Percentiles rank a stretch among this genome's conserved stretches.
These are phyloP conservation scores for Euphydryas editha DNA, from an alignment of 2,888 invertebrate genomes.

Conservation along the genomic window DNA sequence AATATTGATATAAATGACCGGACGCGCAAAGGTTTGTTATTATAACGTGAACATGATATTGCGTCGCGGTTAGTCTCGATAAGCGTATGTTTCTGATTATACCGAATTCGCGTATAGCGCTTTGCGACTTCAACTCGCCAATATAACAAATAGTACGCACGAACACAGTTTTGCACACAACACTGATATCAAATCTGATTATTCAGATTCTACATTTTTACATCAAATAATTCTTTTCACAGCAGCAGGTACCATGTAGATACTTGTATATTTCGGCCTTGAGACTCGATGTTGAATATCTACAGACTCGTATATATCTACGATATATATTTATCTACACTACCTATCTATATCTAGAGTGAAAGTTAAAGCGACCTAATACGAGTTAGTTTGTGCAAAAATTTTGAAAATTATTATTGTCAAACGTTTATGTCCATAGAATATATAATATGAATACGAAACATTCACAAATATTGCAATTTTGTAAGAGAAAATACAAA, in stretches of 20 bases:
- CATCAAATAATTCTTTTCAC: constrained; percentile 61
- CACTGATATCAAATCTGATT: constrained; percentile 46
- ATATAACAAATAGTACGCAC: constrained; percentile 33
- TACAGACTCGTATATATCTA: constrained; percentile 68
- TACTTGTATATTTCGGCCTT: constrained; percentile 81
- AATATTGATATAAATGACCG: constrained; percentile 38
- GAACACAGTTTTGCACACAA: constrained; percentile 50
- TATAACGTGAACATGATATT: constrained; percentile 54
- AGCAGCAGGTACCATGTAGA: constrained; percentile 57
- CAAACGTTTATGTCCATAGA: constrained; percentile 54
- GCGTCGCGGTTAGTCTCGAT: constrained; percentile 58
- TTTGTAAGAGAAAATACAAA: constrained; percentile 75
- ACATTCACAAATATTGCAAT: constrained; percentile 60
- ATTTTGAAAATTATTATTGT: constrained; percentile 51
- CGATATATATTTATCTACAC: constrained; percentile 71
- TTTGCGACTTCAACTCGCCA: constrained; percentile 36
- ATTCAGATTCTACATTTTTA: constrained; percentile 60
- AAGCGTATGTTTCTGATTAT: constrained; percentile 46
- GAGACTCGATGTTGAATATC: constrained; percentile 82
- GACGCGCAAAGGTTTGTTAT: constrained; percentile 39
- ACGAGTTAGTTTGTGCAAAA: constrained; percentile 54
- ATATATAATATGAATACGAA: constrained; percentile 55
- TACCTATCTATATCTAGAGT: constrained; percentile 81
- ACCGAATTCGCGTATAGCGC: constrained; percentile 47
- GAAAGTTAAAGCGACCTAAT: constrained; percentile 81